These are phyloP conservation scores for Pristionchus mayeri DNA, from an alignment of 2,888 invertebrate genomes.

Conservation along the genomic window DNA sequence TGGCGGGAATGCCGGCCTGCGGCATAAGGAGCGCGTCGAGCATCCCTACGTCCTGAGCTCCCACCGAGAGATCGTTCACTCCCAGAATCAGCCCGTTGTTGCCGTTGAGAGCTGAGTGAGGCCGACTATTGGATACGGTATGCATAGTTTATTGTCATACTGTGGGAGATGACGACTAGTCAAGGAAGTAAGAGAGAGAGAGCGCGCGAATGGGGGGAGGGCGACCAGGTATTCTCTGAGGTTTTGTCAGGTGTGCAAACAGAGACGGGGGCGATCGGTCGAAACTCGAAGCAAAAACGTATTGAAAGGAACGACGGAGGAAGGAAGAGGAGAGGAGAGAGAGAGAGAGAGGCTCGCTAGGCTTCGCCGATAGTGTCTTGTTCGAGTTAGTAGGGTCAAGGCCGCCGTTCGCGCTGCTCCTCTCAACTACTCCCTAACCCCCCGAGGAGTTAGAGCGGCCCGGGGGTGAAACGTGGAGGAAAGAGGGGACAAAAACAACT, in stretches of 20 bases:
- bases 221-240: slow-evolving; percentile 8
- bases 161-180: neutral
- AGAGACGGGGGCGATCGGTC: slow-evolving; percentile 31
- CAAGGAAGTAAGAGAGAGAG: slow-evolving; percentile 18
- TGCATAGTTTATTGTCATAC: too few relatives aligned
- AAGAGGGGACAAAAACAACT: slow-evolving; percentile 6
- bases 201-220: neutral
- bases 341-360: neutral
- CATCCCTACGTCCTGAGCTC: slow-evolving; percentile 35
- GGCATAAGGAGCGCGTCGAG: slow-evolving; percentile 43
- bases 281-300: slow-evolving; percentile 8
- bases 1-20: slow-evolving; percentile 41
- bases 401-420: slow-evolving; percentile 21
- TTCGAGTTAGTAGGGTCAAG: slow-evolving; percentile 46
- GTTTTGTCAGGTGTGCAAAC: slow-evolving; percentile 40
- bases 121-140: neutral
- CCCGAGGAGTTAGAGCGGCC: neutral
- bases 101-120: slow-evolving; percentile 40
- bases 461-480: slow-evolving; percentile 31
- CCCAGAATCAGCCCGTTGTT: slow-evolving; percentile 59
- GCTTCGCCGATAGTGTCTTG: slow-evolving; percentile 28
- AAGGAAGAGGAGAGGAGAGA: slow-evolving; percentile 13
- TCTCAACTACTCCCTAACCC: slow-evolving; percentile 9
- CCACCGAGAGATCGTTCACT: slow-evolving; percentile 53
- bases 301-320: neutral